Conservation (phyloP, 2,797 vertebrate species). For the Gallinago nigripennis region DNA sequence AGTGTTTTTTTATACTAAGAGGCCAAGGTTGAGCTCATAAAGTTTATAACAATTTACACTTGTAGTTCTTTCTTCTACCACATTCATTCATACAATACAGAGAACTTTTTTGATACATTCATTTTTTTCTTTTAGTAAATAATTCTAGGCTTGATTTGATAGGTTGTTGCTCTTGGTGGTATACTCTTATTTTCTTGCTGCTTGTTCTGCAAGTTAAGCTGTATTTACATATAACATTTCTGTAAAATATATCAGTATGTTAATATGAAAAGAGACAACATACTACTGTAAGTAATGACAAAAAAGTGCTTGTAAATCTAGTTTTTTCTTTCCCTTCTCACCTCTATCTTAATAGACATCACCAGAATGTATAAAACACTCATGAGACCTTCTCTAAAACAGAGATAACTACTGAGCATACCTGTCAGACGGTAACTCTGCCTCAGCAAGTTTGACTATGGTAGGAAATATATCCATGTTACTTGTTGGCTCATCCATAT, state of each 20-base stretch:
- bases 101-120: not conserved
- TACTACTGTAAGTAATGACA: not conserved
- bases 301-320: not conserved
- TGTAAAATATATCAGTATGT: not conserved
- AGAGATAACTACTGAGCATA: constrained; percentile 32
- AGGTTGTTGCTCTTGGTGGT: not conserved
- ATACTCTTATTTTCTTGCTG: not conserved
- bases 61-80: not conserved
- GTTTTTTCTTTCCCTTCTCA: not conserved
- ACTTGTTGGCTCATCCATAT: constrained; percentile 83
- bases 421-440: constrained; percentile 82
- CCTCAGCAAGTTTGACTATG: constrained; percentile 77
- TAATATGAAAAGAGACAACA: not conserved
- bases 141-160: not conserved
- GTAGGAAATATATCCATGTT: constrained; percentile 94
- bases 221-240: not conserved
- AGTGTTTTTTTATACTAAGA: not conserved
- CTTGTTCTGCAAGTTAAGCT: not conserved
- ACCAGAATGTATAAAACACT: not conserved
- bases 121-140: not conserved
- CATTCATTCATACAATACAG: not conserved
- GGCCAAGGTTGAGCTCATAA: not conserved
- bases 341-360: not conserved
- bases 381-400: not conserved
- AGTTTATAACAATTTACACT: not conserved